These are phyloP conservation scores for Rhabdomys pumilio DNA, from an alignment of 2,797 vertebrate genomes.

Conservation along the genomic window DNA sequence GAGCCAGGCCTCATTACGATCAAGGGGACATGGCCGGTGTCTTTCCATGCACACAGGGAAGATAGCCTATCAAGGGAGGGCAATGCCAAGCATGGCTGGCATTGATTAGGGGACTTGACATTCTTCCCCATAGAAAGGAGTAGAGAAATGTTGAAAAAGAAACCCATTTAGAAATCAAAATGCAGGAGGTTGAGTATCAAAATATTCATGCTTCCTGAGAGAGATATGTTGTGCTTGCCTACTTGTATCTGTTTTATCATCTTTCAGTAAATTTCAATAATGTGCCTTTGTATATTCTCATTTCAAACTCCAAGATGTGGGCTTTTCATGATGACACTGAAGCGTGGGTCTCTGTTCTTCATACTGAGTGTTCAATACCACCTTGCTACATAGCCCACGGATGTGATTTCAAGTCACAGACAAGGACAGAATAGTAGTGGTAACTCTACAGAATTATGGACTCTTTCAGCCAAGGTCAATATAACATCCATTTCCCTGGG, in stretches of 20 bases:
- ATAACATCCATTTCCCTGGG: background rate
- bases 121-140: background rate
- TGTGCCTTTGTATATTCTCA: constrained; percentile 2
- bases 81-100: no score
- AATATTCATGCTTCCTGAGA: background rate
- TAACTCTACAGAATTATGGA: background rate
- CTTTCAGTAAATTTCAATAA: constrained; percentile 11
- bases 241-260: background rate
- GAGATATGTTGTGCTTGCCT: background rate
- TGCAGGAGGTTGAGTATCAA: background rate
- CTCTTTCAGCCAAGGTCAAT: constrained; percentile 67
- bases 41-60: background rate
- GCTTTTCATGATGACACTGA: constrained; percentile 29
- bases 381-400: background rate
- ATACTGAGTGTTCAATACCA: background rate
- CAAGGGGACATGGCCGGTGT: background rate
- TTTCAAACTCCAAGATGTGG: background rate
- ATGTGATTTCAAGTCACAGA: constrained; percentile 51
- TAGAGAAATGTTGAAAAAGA: background rate
- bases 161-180: background rate
- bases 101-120: background rate
- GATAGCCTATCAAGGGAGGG: background rate
- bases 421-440: background rate
- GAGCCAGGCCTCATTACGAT: background rate
- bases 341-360: background rate